Conservation (phyloP, 2,797 vertebrate species). For the Aulostomus chinensis region DNA sequence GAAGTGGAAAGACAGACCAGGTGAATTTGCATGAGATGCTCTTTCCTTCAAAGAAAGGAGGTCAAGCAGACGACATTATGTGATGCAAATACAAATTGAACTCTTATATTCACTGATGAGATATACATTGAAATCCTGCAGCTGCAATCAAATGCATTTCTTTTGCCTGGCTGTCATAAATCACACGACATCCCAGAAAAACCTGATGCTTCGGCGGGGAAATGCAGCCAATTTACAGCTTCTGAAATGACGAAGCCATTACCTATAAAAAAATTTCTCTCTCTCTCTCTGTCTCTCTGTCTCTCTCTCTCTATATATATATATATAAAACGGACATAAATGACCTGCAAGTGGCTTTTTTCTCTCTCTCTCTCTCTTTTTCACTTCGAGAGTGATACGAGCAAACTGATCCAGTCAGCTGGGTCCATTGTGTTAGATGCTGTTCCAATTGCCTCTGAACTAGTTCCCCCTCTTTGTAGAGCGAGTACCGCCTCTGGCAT, state of each 20-base stretch:
- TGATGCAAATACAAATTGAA: constrained; percentile 8
- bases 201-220: constrained; percentile 3
- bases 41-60: not conserved
- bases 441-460: constrained; percentile 48
- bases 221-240: constrained; percentile 11
- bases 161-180: not conserved
- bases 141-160: not conserved
- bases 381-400: constrained; percentile 52
- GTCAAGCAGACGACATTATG: not conserved
- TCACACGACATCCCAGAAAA: not conserved
- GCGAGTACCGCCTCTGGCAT: constrained; percentile 49
- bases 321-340: constrained; percentile 36
- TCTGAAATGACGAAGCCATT: constrained; percentile 21
- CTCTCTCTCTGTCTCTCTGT: too few species aligned
- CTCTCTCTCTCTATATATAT: too few species aligned
- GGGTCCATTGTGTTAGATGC: constrained; percentile 45
- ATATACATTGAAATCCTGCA: not conserved
- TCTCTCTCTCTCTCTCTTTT: constrained; percentile 44
- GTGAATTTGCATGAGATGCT: too few species aligned
- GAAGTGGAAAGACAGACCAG: constrained; percentile 6
- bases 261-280: constrained; percentile 27
- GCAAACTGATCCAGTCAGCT: constrained; percentile 52
- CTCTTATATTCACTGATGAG: not conserved
- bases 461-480: constrained; percentile 47
- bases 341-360: constrained; percentile 43